These are phyloP conservation scores for Ceriagrion tenellum DNA, from an alignment of 2,888 invertebrate species.

Conservation along the genomic window DNA sequence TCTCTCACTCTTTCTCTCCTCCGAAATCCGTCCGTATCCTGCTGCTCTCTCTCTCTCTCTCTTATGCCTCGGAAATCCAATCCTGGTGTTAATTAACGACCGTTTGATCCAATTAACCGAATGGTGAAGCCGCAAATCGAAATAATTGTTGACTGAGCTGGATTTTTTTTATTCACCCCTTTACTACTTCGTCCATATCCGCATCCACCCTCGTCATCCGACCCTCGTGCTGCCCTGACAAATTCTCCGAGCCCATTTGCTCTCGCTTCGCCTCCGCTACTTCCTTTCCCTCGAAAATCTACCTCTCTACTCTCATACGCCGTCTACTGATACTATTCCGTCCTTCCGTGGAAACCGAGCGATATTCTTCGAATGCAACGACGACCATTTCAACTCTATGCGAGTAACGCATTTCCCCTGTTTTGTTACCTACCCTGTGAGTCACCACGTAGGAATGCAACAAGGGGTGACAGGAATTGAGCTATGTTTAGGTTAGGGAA, in stretches of 20 bases:
- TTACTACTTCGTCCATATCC: neutral
- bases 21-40: neutral
- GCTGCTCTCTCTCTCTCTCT: slow-evolving; percentile 13
- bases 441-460: no score
- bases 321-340: no score
- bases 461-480: no score
- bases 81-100: slow-evolving; percentile 64
- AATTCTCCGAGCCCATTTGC: neutral
- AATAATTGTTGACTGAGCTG: slow-evolving; percentile 62
- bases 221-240: neutral
- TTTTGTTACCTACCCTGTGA: no score
- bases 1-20: neutral
- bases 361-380: no score
- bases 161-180: slow-evolving; percentile 30
- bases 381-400: no score
- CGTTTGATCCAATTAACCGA: slow-evolving; percentile 68
- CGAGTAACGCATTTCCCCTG: no score
- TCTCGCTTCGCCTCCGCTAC: neutral
- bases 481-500: no score
- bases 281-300: no score
- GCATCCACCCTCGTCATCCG: neutral
- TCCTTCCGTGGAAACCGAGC: no score
- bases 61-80: slow-evolving; percentile 59
- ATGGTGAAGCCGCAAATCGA: slow-evolving; percentile 63
- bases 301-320: no score